Evolutionary conservation across 2,797 vertebrate genomes (phyloP).

Genomic region (Lemur catta): DNA sequence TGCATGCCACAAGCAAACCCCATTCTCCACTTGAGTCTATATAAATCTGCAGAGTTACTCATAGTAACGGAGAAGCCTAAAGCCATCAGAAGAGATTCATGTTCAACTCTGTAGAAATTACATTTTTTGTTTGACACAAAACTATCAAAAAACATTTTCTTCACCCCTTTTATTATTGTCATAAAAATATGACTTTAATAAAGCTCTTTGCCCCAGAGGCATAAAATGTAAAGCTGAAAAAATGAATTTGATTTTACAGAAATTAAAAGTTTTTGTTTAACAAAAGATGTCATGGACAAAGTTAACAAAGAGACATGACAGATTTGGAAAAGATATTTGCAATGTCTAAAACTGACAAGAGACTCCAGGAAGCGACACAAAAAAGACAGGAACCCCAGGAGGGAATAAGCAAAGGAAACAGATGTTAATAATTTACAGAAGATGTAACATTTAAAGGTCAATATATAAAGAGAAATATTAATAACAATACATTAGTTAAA

Average conservation of each 20-base stretch:
- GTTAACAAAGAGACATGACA: slow-evolving; percentile 13
- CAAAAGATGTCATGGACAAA: neutral
- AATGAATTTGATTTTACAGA: slow-evolving; percentile 42
- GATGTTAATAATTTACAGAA: neutral
- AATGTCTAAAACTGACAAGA: neutral
- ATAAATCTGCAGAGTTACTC: slow-evolving; percentile 17
- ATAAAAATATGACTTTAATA: slow-evolving; percentile 55
- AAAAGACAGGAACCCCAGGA: neutral
- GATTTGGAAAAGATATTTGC: slow-evolving; percentile 11
- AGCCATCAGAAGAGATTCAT: neutral
- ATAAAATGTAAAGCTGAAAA: slow-evolving; percentile 29
- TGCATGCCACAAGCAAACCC: neutral
- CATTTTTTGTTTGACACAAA: slow-evolving; percentile 37
- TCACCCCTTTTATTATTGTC: neutral
- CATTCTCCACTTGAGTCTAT: neutral
- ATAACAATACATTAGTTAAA: neutral
- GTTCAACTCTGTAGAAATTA: neutral
- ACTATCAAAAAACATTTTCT: neutral
- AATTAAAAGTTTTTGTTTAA: slow-evolving; percentile 49
- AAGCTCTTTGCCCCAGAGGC: neutral
- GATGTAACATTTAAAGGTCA: neutral
- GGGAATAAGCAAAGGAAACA: neutral
- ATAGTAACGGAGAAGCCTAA: neutral
- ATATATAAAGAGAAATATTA: neutral
- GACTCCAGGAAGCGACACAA: neutral